phyloP scores from a whole-genome alignment of 2,797 vertebrate genomes.

The Geotria australis region DNA sequence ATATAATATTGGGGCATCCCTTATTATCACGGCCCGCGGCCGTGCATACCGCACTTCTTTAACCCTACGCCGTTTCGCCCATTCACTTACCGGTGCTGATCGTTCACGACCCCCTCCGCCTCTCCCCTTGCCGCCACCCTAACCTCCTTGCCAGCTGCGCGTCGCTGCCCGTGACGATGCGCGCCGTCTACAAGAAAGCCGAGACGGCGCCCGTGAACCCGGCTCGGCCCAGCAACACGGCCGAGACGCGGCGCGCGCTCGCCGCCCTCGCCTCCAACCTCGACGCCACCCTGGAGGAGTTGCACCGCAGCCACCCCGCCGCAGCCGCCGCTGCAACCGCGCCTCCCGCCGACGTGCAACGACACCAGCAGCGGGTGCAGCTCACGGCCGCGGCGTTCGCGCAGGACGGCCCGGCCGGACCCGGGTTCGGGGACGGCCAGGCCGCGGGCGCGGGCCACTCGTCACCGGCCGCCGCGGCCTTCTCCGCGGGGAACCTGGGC shows the following conservation, averaged over 20 bases:
- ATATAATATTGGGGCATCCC: too few relatives aligned
- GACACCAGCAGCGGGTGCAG: not conserved
- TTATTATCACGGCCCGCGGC: not conserved
- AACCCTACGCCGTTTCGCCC: not conserved
- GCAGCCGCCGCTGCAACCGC: not conserved
- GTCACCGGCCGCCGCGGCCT: not conserved
- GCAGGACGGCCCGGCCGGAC: slow-evolving; percentile 31
- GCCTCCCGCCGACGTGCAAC: not conserved
- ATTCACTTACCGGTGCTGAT: not conserved
- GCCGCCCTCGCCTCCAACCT: not conserved
- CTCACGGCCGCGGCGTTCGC: not conserved
- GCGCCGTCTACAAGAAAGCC: slow-evolving; percentile 81
- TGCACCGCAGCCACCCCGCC: not conserved
- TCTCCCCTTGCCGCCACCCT: not conserved
- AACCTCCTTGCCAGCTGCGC: slow-evolving; percentile 33
- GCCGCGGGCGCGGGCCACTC: slow-evolving; percentile 7
- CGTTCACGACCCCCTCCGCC: not conserved
- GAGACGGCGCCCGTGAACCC: slow-evolving; percentile 61
- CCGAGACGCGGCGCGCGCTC: not conserved
- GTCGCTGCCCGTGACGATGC: slow-evolving; percentile 97
- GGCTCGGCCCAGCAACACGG: not conserved
- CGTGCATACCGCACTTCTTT: not conserved
- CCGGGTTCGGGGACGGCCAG: slow-evolving; percentile 14
- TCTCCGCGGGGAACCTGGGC: not conserved
- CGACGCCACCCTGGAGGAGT: not conserved